Conservation (phyloP, 92 coral and sea anemone species). For the Epizoanthus scotinus region DNA sequence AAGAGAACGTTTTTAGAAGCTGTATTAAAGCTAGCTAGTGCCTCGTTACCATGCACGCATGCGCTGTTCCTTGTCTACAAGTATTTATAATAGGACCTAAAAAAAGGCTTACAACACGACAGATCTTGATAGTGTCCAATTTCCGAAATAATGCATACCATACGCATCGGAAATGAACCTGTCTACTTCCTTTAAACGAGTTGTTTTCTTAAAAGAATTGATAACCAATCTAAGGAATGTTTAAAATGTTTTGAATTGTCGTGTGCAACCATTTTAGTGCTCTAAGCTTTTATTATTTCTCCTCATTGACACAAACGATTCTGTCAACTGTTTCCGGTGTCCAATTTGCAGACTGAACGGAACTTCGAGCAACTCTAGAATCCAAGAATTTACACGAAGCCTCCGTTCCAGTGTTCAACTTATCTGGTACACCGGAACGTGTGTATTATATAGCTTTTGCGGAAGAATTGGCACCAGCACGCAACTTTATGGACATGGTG, state of each 20-base stretch:
- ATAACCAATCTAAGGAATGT: conserved; percentile 33
- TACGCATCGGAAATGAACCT: conserved; percentile 20
- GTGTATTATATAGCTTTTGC: not conserved
- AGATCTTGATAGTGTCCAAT: conserved; percentile 11
- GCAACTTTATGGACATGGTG: not conserved
- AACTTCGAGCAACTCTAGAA: not conserved
- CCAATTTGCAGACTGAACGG: not conserved
- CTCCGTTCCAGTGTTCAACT: not conserved
- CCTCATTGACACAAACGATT: conserved; percentile 37
- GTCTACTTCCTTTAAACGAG: conserved; percentile 38
- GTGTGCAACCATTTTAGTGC: conserved; percentile 20
- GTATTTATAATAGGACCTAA: not conserved
- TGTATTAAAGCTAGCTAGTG: not conserved
- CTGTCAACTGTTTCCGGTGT: conserved; percentile 41
- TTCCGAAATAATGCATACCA: conserved; percentile 11
- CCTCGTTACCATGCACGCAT: conserved; percentile 10
- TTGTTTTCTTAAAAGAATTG: conserved; percentile 38
- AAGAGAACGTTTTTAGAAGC: no score
- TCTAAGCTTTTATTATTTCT: conserved; percentile 17
- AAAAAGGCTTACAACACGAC: not conserved
- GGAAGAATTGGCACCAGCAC: conserved; percentile 5
- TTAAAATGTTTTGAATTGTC: conserved; percentile 24
- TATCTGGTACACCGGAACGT: not conserved
- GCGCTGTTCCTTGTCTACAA: conserved; percentile 17
- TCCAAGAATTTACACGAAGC: conserved; percentile 2